Conservation (phyloP, 2,113 vertebrate genomes). For the Addax nasomaculatus region DNA sequence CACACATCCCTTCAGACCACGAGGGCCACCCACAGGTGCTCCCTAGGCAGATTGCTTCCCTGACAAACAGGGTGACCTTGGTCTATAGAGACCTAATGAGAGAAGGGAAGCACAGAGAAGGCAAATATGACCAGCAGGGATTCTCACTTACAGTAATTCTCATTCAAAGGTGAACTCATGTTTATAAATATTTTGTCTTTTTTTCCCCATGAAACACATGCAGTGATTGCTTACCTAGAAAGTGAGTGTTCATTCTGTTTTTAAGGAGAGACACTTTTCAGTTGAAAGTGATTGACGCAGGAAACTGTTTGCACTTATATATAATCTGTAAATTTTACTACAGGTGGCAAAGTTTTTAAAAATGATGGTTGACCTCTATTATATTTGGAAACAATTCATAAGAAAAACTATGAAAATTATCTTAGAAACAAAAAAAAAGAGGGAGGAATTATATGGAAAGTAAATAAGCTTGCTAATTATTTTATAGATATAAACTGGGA, state of each 20-base stretch:
- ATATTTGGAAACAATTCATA: slow-evolving; percentile 49
- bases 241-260: slow-evolving; percentile 6
- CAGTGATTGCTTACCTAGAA: slow-evolving; percentile 43
- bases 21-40: background rate
- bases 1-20: background rate
- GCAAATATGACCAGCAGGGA: background rate
- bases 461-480: background rate
- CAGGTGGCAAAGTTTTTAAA: slow-evolving; percentile 17
- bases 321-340: background rate
- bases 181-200: slow-evolving; percentile 51
- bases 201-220: background rate
- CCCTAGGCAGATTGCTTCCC: background rate
- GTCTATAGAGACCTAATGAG: background rate
- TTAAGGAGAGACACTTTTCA: slow-evolving; percentile 54
- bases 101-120: background rate
- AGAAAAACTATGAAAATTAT: slow-evolving; percentile 47
- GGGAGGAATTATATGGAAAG: background rate
- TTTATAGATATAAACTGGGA: background rate
- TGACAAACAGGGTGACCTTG: background rate
- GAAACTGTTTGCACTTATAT: slow-evolving; percentile 20
- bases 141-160: background rate
- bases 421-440: background rate
- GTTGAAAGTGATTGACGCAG: background rate
- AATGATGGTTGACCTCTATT: slow-evolving; percentile 8
- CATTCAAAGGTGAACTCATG: slow-evolving; percentile 37